Evolutionary conservation across 2,888 invertebrate genomes (phyloP), one percentile per base, ranked within the genome.

Genomic region (Boloria selene): DNA sequence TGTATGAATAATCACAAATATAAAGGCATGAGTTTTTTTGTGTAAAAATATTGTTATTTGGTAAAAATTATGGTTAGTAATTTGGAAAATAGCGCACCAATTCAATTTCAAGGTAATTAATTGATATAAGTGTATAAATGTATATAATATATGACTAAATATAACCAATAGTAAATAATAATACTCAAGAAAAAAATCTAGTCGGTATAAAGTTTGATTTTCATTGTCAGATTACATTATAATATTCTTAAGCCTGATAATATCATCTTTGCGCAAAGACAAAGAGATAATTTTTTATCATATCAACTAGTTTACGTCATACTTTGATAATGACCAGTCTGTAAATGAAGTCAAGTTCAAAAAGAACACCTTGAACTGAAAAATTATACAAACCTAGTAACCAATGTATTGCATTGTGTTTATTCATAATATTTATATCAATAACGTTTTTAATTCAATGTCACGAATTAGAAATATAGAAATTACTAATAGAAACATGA

Each of bases 301-400:
- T 77, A 80, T 79, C 75, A 74, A 74, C 75, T 73, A 71, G 72
- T 75, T 77, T 76, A 76, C 76, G 78, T 81, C 80, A 78, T 67
- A 61, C 42, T 62, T 65, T 82, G 83, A 84, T 82, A 84, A 80
- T 83, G 81, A 79, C 75, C 75, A 73, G 74, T 70, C 75, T 76
- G 75, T 72, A 69, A 73, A 79, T 71, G 68, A 65, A 79, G 79
- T 83, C 83, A 85, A 84, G 84, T 84, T 85, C 84, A 84, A 72
- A 75, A 72, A 69, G 67, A 67, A 71, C 49, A 67, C 64, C 67
- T 68, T 65, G 72, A 69, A 70, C 62, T 56, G 31, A 68, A 65
- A 54, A 51, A 44, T 62, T 55, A n/a, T 61, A 53, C 26, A 54
- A 31, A 54, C 53, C 53, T 64, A 64, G 13, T 59, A 64, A 59